A percentile compares a stretch with the other conserved stretches of the same genome.
Conservation (phyloP, 1,140 invertebrate genomes). For the Drosophila willistoni region DNA sequence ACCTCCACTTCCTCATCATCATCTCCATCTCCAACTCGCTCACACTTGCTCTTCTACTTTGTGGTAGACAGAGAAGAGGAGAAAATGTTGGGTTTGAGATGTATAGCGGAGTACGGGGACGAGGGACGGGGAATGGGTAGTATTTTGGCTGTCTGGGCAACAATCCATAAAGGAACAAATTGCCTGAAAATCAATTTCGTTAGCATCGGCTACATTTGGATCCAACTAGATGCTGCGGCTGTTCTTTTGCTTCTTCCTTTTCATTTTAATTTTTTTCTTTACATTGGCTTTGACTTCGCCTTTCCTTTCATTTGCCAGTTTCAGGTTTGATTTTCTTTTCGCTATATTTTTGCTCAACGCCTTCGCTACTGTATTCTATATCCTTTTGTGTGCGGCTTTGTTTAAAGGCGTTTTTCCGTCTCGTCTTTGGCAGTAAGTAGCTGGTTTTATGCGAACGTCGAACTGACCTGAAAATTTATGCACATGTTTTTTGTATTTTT, state of each 20-base stretch:
- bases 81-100: background rate
- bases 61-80: background rate
- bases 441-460: slow-evolving; percentile 53
- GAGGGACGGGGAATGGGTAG: background rate
- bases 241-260: slow-evolving; percentile 30
- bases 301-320: slow-evolving; percentile 12
- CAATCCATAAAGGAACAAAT: slow-evolving; percentile 71
- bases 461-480: slow-evolving; percentile 55
- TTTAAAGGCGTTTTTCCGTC: slow-evolving; percentile 39
- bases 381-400: slow-evolving; percentile 56
- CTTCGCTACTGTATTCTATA: background rate
- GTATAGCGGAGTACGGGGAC: background rate
- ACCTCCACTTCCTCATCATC: background rate
- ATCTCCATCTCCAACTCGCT: background rate
- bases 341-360: background rate
- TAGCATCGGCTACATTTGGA: slow-evolving; percentile 47
- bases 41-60: slow-evolving; percentile 4
- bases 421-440: slow-evolving; percentile 56
- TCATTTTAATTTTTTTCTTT: slow-evolving; percentile 25
- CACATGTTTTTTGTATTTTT: slow-evolving; percentile 47
- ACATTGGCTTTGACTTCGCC: slow-evolving; percentile 5
- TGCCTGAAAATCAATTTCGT: slow-evolving; percentile 69
- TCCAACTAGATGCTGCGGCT: slow-evolving; percentile 23
- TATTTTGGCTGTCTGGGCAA: slow-evolving; percentile 26
- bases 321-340: slow-evolving; percentile 14